Evolutionary conservation across 2,113 vertebrate genomes (phyloP).

Genomic region (Leuciscus idus): DNA sequence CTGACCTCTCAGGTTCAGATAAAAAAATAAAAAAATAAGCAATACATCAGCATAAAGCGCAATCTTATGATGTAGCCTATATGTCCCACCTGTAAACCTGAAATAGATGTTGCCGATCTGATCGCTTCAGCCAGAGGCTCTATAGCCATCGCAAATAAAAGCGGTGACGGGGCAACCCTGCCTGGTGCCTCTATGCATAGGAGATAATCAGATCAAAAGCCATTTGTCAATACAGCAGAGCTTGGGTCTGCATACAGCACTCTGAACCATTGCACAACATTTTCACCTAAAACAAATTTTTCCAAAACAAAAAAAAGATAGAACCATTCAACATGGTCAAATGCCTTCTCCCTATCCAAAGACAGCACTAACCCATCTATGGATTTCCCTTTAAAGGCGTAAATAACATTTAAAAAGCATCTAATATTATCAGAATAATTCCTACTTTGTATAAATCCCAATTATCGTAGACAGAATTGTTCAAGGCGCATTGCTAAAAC

Average conservation of each 20-base stretch:
- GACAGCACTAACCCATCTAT: not conserved
- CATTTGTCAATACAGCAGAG: not conserved
- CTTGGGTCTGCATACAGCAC: not conserved
- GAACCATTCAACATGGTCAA: not conserved
- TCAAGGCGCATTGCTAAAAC: not conserved
- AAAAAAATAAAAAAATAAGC: not conserved
- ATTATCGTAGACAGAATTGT: not conserved
- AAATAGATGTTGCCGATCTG: not conserved
- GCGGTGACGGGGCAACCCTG: not conserved
- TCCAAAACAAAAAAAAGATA: not conserved
- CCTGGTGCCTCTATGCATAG: not conserved
- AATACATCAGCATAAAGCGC: not conserved
- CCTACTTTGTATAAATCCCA: not conserved
- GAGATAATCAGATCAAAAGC: not conserved
- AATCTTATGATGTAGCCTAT: not conserved
- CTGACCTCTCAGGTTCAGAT: not conserved
- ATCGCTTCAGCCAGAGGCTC: not conserved
- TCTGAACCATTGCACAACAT: not conserved
- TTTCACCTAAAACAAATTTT: not conserved
- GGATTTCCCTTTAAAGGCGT: not conserved
- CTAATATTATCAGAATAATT: not conserved
- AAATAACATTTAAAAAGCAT: not conserved
- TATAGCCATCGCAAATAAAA: not conserved
- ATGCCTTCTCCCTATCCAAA: not conserved
- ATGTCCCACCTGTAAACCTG: not conserved